Percentiles rank a stretch among this genome's conserved stretches.
Evolutionary conservation across 37 sponge, comb jelly and placozoan species (phyloP).

Genomic region (Agelas oroides): DNA sequence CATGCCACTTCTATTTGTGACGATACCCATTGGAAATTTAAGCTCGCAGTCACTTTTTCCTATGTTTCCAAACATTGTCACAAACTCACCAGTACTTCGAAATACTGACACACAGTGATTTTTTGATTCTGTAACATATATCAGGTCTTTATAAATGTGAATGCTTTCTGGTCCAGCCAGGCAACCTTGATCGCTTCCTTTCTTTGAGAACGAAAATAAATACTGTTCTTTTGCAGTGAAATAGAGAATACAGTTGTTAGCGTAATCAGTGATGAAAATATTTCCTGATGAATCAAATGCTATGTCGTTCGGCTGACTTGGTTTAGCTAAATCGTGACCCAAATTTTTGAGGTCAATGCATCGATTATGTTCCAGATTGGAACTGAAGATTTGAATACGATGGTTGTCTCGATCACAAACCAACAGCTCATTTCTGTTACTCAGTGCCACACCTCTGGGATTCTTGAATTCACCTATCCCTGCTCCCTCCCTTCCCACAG

Average conservation of each 20-base stretch:
- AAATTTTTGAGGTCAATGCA: background rate
- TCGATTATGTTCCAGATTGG: background rate
- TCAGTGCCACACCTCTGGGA: slow-evolving; percentile 15
- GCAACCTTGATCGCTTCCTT: background rate
- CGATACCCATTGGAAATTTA: slow-evolving; percentile 22
- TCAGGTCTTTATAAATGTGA: background rate
- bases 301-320: slow-evolving; percentile 5
- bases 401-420: slow-evolving; percentile 42
- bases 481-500: background rate
- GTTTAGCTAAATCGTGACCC: background rate
- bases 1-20: background rate
- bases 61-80: slow-evolving; percentile 8
- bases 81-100: slow-evolving; percentile 3
- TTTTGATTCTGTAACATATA: slow-evolving; percentile 34
- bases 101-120: slow-evolving; percentile 34
- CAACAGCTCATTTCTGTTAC: background rate
- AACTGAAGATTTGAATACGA: slow-evolving; percentile 36
- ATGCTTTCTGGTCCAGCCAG: slow-evolving; percentile 17
- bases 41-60: slow-evolving; percentile 1
- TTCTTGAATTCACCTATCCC: slow-evolving; percentile 8
- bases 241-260: slow-evolving; percentile 25
- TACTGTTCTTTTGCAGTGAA: background rate
- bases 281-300: background rate
- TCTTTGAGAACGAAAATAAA: background rate
- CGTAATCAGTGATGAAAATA: slow-evolving; percentile 4